Conservation (phyloP, 2,888 invertebrate species). For the Apocheima hispidaria region DNA sequence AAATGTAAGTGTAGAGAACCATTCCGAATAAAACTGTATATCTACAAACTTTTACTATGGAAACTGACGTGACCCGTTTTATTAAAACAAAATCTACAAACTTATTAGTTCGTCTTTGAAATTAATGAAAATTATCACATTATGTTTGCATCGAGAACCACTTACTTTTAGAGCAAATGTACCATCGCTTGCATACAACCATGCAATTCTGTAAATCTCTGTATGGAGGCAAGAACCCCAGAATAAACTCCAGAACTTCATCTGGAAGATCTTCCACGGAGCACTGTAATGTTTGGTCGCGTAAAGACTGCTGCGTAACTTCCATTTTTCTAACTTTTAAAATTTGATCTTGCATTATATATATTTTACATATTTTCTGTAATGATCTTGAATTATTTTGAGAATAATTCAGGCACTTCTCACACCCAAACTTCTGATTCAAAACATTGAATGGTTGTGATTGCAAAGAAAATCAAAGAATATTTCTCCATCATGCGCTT, state of each 20-base stretch:
- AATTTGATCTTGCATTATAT: conserved; percentile 23
- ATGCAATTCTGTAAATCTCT: conserved; percentile 95
- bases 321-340: conserved; percentile 65
- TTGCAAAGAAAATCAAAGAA: conserved; percentile 11
- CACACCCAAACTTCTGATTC: conserved; percentile 27
- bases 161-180: conserved; percentile 93
- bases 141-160: conserved; percentile 40
- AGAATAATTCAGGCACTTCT: conserved; percentile 13
- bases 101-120: no score
- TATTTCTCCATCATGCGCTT: conserved; percentile 4
- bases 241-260: conserved; percentile 96
- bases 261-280: conserved; percentile 92
- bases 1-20: neutral
- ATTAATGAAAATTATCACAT: neutral
- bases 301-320: conserved; percentile 64
- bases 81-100: no score
- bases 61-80: no score
- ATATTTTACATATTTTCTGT: conserved; percentile 34
- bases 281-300: conserved; percentile 66
- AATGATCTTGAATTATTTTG: conserved; percentile 8
- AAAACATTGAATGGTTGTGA: conserved; percentile 36
- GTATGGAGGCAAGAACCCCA: conserved; percentile 95
- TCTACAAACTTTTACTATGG: no score
- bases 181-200: conserved; percentile 95
- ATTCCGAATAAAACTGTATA: neutral